phyloP scores from a whole-genome alignment of 2,113 vertebrate genomes.

The Chroicocephalus ridibundus region DNA sequence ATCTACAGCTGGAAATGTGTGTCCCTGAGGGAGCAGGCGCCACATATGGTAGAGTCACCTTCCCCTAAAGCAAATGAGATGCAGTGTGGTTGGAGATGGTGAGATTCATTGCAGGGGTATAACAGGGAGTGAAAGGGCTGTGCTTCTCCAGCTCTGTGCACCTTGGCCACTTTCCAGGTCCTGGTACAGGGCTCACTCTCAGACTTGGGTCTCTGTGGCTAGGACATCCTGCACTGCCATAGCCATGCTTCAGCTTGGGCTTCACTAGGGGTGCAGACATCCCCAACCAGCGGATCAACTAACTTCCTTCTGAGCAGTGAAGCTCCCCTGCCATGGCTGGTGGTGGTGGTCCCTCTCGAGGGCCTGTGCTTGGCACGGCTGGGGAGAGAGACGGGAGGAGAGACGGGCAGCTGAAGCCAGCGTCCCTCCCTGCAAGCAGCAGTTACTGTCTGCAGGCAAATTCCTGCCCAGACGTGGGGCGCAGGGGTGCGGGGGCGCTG shows the following conservation, averaged over 20 bases:
- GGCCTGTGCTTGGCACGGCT: background rate
- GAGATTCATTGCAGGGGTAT: background rate
- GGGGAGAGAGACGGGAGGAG: background rate
- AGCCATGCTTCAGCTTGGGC: background rate
- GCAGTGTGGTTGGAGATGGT: background rate
- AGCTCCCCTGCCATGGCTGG: background rate
- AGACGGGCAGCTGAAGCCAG: background rate
- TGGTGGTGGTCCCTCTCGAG: background rate
- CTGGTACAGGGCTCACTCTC: background rate
- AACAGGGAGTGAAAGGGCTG: background rate
- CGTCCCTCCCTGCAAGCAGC: background rate
- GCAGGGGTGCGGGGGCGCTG: background rate
- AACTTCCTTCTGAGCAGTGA: background rate
- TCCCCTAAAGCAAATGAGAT: background rate
- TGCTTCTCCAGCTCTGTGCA: background rate
- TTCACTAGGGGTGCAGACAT: background rate
- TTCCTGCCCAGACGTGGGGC: rapidly evolving
- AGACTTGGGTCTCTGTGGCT: background rate
- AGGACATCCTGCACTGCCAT: background rate
- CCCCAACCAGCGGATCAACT: rapidly evolving
- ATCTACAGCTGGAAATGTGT: background rate
- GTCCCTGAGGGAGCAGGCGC: background rate
- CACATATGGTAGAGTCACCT: background rate
- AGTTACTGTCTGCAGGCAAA: background rate
- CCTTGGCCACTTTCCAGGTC: background rate